Conservation (phyloP, 2,888 invertebrate genomes). For the Apeira syringaria region DNA sequence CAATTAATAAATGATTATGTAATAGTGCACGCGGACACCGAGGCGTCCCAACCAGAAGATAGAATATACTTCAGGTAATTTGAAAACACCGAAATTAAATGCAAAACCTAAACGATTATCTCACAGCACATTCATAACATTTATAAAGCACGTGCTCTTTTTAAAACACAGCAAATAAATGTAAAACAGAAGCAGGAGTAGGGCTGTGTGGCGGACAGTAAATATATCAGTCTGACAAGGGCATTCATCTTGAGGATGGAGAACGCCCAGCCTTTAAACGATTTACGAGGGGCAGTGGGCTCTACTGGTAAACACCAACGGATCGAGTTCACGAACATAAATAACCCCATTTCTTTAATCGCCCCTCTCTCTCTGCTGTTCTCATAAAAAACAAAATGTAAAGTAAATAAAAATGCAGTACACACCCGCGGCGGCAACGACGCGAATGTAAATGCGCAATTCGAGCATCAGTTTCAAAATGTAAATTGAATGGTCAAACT, state of each 20-base stretch:
- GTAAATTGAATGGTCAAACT: constrained; percentile 76
- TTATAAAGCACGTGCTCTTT: constrained; percentile 30
- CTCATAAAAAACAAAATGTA: constrained; percentile 43
- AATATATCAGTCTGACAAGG: constrained; percentile 77
- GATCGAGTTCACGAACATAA: constrained; percentile 52
- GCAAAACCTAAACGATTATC: constrained; percentile 6
- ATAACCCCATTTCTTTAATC: constrained; percentile 54
- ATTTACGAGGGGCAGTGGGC: constrained; percentile 75
- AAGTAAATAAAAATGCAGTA: constrained; percentile 56
- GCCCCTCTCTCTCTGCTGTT: constrained; percentile 25
- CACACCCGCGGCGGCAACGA: constrained; percentile 40
- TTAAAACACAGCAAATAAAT: constrained; percentile 59
- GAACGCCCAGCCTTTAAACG: constrained; percentile 79
- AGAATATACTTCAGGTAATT: too few species aligned
- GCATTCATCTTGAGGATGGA: constrained; percentile 77
- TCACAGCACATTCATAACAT: constrained; percentile 18
- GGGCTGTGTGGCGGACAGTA: constrained; percentile 69
- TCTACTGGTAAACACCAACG: constrained; percentile 60
- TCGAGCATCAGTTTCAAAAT: constrained; percentile 67
- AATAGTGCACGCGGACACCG: too few species aligned
- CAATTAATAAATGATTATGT: too few species aligned
- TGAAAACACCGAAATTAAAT: neutral
- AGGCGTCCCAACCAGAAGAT: too few species aligned
- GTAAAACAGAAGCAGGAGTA: constrained; percentile 52
- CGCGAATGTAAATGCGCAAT: constrained; percentile 64